These are phyloP conservation scores for Habropoda laboriosa DNA, from an alignment of 1,140 invertebrate genomes.

Conservation along the genomic window DNA sequence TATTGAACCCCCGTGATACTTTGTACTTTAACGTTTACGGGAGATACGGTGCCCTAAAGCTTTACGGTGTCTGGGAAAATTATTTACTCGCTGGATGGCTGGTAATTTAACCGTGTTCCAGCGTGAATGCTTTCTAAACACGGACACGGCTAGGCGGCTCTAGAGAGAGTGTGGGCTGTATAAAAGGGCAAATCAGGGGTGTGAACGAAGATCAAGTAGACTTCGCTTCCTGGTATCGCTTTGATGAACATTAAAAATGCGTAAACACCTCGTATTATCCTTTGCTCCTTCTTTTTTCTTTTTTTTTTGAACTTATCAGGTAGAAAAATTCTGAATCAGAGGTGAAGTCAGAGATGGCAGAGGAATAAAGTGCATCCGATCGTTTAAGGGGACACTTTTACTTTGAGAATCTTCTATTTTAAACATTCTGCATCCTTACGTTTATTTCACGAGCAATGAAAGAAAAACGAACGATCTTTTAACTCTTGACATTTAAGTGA, in stretches of 20 bases:
- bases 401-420: too few species aligned
- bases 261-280: too few species aligned
- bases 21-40: neutral
- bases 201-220: neutral
- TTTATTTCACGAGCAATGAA: too few species aligned
- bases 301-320: too few species aligned
- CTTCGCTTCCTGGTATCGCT: neutral
- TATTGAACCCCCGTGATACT: neutral
- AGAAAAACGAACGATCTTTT: too few species aligned
- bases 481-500: too few species aligned
- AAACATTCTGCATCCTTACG: too few species aligned
- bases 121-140: neutral
- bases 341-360: too few species aligned
- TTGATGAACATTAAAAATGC: neutral
- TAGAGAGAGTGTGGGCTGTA: neutral
- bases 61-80: conserved; percentile 17
- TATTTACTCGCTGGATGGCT: neutral
- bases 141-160: too few species aligned
- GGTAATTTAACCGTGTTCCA: conserved; percentile 6
- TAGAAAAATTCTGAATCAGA: neutral
- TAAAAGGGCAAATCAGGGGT: neutral
- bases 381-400: too few species aligned
- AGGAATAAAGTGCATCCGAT: too few species aligned
- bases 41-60: neutral
- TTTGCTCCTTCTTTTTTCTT: too few species aligned